These are phyloP conservation scores for Salmo trutta DNA, from an alignment of 2,797 vertebrate genomes.

Conservation along the genomic window DNA sequence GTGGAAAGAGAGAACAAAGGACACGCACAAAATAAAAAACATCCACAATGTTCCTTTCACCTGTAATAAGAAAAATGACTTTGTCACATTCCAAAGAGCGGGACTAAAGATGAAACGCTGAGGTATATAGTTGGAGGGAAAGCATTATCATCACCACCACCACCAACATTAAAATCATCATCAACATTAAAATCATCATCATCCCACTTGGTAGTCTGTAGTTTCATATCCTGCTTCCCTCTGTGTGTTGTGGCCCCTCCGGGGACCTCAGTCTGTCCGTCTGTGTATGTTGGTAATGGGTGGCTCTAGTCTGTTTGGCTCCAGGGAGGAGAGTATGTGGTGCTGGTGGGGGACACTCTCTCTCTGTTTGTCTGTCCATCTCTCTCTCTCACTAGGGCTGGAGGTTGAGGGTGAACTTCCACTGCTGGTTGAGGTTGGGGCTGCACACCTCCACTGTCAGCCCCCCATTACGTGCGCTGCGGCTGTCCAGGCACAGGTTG, in stretches of 20 bases:
- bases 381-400: conserved; percentile 83
- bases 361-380: conserved; percentile 31
- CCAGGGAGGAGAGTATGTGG: conserved; percentile 23
- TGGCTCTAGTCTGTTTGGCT: conserved; percentile 5
- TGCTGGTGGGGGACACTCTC: conserved; percentile 41
- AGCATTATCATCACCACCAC: conserved; percentile 3
- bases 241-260: conserved; percentile 55
- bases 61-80: conserved; percentile 57
- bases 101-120: conserved; percentile 89
- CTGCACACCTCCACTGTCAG: conserved; percentile 95
- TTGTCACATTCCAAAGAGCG: conserved; percentile 70
- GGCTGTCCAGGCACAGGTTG: conserved; percentile 97
- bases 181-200: conserved; percentile 60
- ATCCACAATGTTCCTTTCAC: conserved; percentile 52
- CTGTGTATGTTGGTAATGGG: conserved; percentile 4
- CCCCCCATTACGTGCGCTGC: conserved; percentile 89
- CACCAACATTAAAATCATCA: too few relatives aligned
- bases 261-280: background rate
- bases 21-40: conserved; percentile 59
- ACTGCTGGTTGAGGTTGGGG: conserved; percentile 92
- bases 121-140: conserved; percentile 93
- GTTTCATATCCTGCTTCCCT: conserved; percentile 37
- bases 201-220: conserved; percentile 21
- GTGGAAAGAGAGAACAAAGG: conserved; percentile 26
- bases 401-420: conserved; percentile 99